These are phyloP conservation scores for Diogma glabrata DNA, from an alignment of 2,888 invertebrate species.

Conservation along the genomic window DNA sequence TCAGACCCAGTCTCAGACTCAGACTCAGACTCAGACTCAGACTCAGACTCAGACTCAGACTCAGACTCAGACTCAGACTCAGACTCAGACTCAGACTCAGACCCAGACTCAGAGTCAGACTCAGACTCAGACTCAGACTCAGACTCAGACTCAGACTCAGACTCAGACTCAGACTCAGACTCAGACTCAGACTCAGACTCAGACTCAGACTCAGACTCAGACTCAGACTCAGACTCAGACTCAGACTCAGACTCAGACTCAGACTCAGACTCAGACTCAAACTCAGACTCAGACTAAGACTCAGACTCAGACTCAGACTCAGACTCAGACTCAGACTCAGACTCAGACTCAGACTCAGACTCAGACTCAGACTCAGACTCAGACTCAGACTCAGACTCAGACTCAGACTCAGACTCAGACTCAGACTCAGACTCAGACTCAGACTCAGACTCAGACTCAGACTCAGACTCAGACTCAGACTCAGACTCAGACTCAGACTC, in stretches of 20 bases:
- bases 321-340: constrained; percentile 10
- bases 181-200: constrained; percentile 11
- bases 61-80: constrained; percentile 11
- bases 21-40: constrained; percentile 10
- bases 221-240: constrained; percentile 10
- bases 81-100: constrained; percentile 10
- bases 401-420: constrained; percentile 9
- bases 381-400: neutral
- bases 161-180: constrained; percentile 11
- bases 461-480: constrained; percentile 12
- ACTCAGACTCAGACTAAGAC: constrained; percentile 11
- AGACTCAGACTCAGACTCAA: constrained; percentile 9
- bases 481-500: constrained; percentile 12
- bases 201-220: constrained; percentile 9
- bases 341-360: constrained; percentile 10
- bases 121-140: constrained; percentile 10
- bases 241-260: constrained; percentile 10
- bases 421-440: constrained; percentile 11
- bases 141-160: constrained; percentile 9
- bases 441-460: constrained; percentile 9
- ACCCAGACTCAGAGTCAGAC: constrained; percentile 9
- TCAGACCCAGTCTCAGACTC: constrained; percentile 10
- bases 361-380: constrained; percentile 3
- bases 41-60: constrained; percentile 11
- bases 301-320: constrained; percentile 11